These are phyloP conservation scores for Zeus faber DNA, from an alignment of 2,113 vertebrate genomes.

Conservation along the genomic window DNA sequence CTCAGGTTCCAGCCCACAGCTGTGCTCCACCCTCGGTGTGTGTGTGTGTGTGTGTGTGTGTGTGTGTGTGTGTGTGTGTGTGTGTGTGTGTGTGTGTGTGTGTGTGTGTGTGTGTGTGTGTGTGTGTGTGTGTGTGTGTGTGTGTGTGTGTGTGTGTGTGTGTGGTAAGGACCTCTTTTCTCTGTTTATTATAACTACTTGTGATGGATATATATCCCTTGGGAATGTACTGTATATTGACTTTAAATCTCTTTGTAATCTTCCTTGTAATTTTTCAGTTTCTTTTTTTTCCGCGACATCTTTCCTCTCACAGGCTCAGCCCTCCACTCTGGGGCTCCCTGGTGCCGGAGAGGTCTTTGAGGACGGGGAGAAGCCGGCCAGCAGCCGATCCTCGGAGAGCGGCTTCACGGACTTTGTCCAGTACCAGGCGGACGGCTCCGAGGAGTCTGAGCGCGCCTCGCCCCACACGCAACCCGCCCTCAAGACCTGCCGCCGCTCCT, in stretches of 20 bases:
- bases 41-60: no score
- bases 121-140: no score
- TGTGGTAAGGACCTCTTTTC: no score
- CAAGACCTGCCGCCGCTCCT: constrained; percentile 52
- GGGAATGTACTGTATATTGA: no score
- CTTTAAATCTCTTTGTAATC: no score
- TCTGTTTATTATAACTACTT: no score
- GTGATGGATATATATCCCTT: no score
- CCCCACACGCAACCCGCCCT: constrained; percentile 69
- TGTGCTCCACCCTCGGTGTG: constrained; percentile 11
- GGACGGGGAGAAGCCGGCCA: constrained; percentile 81
- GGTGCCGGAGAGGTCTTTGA: constrained; percentile 81
- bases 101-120: no score
- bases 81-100: no score
- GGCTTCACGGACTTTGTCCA: constrained; percentile 97
- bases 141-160: no score
- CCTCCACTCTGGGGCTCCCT: constrained; percentile 72
- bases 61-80: no score
- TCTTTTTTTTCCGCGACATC: neutral
- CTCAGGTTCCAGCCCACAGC: constrained; percentile 16
- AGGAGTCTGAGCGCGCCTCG: constrained; percentile 61
- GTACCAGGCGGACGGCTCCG: constrained; percentile 81
- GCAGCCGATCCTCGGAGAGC: constrained; percentile 84
- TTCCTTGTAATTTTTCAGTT: no score
- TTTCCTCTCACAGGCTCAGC: constrained; percentile 61